Base-by-base conservation (phyloP, 2,888 invertebrate species). In the Uropetala carovei region DNA sequence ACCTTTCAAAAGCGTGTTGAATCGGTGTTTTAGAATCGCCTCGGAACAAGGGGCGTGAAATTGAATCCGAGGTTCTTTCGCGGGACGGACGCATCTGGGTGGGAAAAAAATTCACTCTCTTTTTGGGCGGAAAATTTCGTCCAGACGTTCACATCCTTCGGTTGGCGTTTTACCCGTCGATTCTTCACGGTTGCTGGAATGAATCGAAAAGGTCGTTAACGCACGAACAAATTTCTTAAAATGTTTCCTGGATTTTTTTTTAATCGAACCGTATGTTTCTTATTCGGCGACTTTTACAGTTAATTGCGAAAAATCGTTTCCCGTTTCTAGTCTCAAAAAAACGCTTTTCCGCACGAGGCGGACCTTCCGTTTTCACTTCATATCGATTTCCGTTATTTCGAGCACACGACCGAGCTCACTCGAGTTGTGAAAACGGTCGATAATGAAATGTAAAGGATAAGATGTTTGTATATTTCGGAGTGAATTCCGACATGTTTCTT, bases 21-120 rank as follows among this genome's bases (percentile, higher is more conserved):
- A 22, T 75, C 75, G 14, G 27, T 22, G n/a, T 75, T 75, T 14
- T 75, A 43, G 27, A 11, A 13, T 22, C 27, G 22, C 27, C 27
- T 27, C 27, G 75, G 75, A 43, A 75, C 27, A 11, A 68, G 68
- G 75, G 75, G 75, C 75, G 75, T 75, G 75, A 75, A 75, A 75
- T 75, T 75, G 27, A 22, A 75, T 22, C 75, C 4, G 75, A 5
- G 75, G 11, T 27, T 27, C 22, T 22, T 13, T 75, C 75, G 22
- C 18, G 7, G 9, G 27, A 18, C 22, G 4, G 14, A 75, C 4
- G 27, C 27, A 22, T 22, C 75, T 2, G 75, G 22, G 27, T 27
- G 75, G 27, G n/a, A n/a, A 75, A 75, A 75, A 75, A 27, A 22
- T 75, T 27, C 75, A 27, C 75, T 75, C 14, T 27, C 22, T 75